Evolutionary conservation across 2,888 invertebrate genomes (phyloP).

Genomic region (Heliothis peltigera): DNA sequence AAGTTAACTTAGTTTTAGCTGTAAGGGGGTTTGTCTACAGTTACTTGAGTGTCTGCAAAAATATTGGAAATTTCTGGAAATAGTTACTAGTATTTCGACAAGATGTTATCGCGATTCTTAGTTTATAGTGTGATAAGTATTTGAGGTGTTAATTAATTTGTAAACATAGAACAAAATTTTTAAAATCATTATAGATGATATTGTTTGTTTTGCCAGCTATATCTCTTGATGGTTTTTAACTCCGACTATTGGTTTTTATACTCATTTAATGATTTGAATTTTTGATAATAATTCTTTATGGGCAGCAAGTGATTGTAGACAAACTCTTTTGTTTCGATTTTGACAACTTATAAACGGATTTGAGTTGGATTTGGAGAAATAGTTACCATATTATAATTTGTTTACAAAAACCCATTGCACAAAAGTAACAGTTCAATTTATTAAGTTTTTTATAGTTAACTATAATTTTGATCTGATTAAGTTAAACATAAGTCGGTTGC

Average conservation of each 20-base stretch:
- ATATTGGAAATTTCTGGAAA: constrained; percentile 6
- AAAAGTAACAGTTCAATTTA: constrained; percentile 77
- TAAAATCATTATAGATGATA: constrained; percentile 64
- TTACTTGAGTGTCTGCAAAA: constrained; percentile 12
- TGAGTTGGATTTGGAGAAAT: constrained; percentile 60
- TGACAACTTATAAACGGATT: constrained; percentile 39
- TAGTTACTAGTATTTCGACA: constrained; percentile 4
- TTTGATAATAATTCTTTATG: constrained; percentile 1
- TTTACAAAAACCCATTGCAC: constrained; percentile 72
- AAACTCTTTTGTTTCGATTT: constrained; percentile 41
- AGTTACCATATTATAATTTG: constrained; percentile 74
- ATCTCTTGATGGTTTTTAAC: constrained; percentile 61
- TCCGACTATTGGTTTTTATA: constrained; percentile 34
- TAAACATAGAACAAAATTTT: constrained; percentile 26
- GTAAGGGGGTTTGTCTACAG: constrained; percentile 40
- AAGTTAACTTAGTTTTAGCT: constrained; percentile 30
- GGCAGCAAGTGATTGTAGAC: constrained; percentile 30
- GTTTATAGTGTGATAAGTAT: constrained; percentile 18
- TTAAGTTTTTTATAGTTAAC: constrained; percentile 63
- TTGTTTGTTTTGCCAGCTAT: constrained; percentile 55
- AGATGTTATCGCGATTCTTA: constrained; percentile 1
- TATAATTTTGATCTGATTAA: constrained; percentile 67
- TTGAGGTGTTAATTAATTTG: constrained; percentile 31
- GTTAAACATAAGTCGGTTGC: constrained; percentile 65
- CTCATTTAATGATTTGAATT: constrained; percentile 1